Base-by-base conservation (phyloP, 2,113 vertebrate genomes). In the Chrysemys picta region DNA sequence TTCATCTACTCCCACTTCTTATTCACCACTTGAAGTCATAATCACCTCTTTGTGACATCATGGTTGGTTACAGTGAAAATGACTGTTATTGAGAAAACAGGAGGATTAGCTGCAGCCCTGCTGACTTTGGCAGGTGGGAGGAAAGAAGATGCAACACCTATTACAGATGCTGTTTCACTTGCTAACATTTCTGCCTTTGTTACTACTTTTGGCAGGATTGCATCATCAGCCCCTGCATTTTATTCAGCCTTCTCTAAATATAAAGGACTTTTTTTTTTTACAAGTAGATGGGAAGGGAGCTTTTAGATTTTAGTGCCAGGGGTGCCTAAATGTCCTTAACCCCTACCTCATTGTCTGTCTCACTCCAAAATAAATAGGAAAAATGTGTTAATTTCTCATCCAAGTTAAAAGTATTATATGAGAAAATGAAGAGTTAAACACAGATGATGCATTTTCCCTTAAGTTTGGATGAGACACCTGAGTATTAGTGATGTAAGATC, bases 21-120 rank as follows among this genome's bases (percentile, higher is more conserved):
- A 89, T 92, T 94, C 84, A 85, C 52, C 50, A 47, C 42, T 91
- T 92, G 81, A 94, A 95, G 53, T 94, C 53, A 81, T 96, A 93
- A 96, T 93, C 94, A 87, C 10, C 0, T 16, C 50, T 95, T 90
- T 92, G 75, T 91, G 84, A 83, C 89, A 81, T 96, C 84, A 79
- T 87, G 87, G 57, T 57, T 81, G 57, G 59, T 91, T 95, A 91
- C 79, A 85, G 84, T 91, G 85, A 92, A 94, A 92, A 95, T 88
- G n/a, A 12, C 31, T 88, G 78, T 88, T 95, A 42, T 38, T 87
- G 85, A 83, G 47, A 62, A 89, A 87, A 92, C 69, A 87, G 52
- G 76, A 24, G 47, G 75, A 92, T 95, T 92, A 94, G 29, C 87
- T 88, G 50, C 27, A 75, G 50, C 85, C 57, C 62, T 94, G 49